phyloP scores from a whole-genome alignment of 2,797 vertebrate species.

The Poliocrania exsul region DNA sequence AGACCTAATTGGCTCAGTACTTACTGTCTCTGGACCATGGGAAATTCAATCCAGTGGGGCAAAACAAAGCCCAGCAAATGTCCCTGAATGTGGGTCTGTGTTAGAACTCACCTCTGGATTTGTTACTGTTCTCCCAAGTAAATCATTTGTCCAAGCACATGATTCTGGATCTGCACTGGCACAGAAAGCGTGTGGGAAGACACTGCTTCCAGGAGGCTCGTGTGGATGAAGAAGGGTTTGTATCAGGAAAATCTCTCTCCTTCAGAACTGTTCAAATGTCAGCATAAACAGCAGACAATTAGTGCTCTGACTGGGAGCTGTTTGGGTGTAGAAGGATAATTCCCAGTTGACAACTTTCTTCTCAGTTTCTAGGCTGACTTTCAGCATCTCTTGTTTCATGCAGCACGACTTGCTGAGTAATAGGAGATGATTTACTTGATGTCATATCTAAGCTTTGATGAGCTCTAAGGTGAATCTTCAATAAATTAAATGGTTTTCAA shows the following conservation, averaged over 20 bases:
- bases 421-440: conserved; percentile 33
- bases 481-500: conserved; percentile 23
- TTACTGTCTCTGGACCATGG: fast-evolving
- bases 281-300: neutral
- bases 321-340: conserved; percentile 16
- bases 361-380: conserved; percentile 42
- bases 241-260: neutral
- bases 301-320: neutral
- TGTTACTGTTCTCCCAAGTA: neutral
- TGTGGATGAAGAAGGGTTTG: neutral
- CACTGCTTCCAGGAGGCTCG: neutral
- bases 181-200: neutral
- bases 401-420: conserved; percentile 35
- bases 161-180: neutral
- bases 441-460: neutral
- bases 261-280: neutral
- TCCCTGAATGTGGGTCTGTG: neutral
- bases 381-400: conserved; percentile 23
- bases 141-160: neutral
- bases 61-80: neutral
- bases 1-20: neutral
- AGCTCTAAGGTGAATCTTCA: conserved; percentile 29
- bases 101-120: neutral
- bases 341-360: conserved; percentile 30
- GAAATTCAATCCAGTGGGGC: neutral